Conservation (phyloP, 2,888 invertebrate species). For the Ferdinandea cuprea region DNA sequence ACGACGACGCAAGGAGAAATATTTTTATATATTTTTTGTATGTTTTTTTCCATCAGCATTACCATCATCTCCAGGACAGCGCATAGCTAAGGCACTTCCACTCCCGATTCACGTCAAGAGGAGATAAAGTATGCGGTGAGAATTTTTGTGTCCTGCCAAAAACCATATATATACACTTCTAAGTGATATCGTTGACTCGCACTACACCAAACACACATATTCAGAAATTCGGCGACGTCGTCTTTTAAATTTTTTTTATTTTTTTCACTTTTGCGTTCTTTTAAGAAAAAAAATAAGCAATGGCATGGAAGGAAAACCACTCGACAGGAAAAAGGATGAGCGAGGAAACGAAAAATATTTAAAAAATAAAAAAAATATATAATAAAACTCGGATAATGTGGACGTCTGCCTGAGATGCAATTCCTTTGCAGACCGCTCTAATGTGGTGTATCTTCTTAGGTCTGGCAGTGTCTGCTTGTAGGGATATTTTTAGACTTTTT, state of each 20-base stretch:
- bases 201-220: conserved; percentile 30
- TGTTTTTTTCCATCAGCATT: conserved; percentile 9
- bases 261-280: conserved; percentile 5
- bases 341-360: conserved; percentile 13
- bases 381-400: conserved; percentile 32
- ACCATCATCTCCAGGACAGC: conserved; percentile 51
- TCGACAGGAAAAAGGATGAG: conserved; percentile 65
- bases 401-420: conserved; percentile 68
- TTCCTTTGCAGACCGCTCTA: conserved; percentile 44
- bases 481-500: conserved; percentile 29
- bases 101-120: conserved; percentile 50
- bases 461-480: conserved; percentile 22
- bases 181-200: conserved; percentile 64
- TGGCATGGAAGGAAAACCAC: conserved; percentile 58
- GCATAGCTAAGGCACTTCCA: conserved; percentile 6
- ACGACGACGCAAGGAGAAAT: conserved; percentile 29
- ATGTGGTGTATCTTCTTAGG: conserved; percentile 27
- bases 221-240: not conserved
- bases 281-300: conserved; percentile 57
- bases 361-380: conserved; percentile 8
- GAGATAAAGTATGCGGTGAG: conserved; percentile 68
- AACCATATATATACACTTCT: conserved; percentile 69
- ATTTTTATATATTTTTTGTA: not conserved
- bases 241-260: not conserved
- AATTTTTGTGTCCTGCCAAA: conserved; percentile 72